Evolutionary conservation across 2,888 invertebrate species (phyloP).

Genomic region (Drosophila melanosoma): DNA sequence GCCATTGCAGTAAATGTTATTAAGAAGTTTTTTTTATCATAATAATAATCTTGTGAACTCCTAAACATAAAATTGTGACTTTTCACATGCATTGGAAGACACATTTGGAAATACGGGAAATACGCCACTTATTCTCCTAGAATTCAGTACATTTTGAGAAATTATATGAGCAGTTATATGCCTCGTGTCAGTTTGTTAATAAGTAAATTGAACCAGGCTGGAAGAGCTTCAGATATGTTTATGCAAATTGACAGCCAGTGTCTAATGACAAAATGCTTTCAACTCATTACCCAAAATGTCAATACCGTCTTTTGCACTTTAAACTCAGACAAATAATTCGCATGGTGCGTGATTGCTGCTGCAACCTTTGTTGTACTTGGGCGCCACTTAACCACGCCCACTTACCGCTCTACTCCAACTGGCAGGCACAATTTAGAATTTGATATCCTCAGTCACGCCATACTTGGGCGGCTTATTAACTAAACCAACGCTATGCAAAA

Average conservation of each 20-base stretch:
- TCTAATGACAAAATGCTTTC: conserved; percentile 57
- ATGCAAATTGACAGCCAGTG: conserved; percentile 54
- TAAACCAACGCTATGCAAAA: conserved; percentile 44
- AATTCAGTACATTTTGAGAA: conserved; percentile 24
- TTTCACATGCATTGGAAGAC: background rate
- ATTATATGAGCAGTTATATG: conserved; percentile 30
- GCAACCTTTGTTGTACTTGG: background rate
- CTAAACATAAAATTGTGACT: background rate
- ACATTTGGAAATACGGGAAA: background rate
- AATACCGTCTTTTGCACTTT: conserved; percentile 42
- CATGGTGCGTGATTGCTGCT: conserved; percentile 10
- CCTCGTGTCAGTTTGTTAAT: conserved; percentile 50
- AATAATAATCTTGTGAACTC: background rate
- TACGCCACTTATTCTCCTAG: conserved; percentile 1
- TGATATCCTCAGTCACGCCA: conserved; percentile 43
- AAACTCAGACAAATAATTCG: conserved; percentile 35
- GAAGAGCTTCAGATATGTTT: conserved; percentile 39
- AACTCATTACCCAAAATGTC: conserved; percentile 9
- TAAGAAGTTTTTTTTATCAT: background rate
- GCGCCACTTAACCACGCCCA: background rate
- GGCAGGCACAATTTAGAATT: conserved; percentile 46
- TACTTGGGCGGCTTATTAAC: conserved; percentile 59
- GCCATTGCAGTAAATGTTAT: background rate
- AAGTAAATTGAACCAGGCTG: conserved; percentile 51
- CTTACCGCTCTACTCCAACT: conserved; percentile 16